Conservation (phyloP, 2,797 vertebrate genomes). For the Argya squamiceps region DNA sequence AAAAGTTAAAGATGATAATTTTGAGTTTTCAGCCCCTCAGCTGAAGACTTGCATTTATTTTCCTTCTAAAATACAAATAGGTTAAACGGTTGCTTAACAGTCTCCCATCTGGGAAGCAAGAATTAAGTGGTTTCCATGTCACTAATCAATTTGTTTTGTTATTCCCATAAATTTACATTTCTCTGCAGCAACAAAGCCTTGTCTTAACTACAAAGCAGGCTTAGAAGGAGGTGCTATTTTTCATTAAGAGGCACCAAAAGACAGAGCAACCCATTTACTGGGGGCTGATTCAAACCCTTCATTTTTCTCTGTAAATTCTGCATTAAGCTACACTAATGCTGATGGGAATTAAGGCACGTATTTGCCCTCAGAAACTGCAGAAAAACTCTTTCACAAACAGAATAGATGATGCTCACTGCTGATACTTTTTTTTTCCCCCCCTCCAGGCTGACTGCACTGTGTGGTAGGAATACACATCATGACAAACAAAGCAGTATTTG, state of each 20-base stretch:
- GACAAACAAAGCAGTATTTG: background rate
- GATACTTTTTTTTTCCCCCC: background rate
- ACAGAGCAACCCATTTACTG: background rate
- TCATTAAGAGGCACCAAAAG: conserved; percentile 5
- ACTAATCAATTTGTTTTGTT: conserved; percentile 37
- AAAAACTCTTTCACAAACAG: background rate
- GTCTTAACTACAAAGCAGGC: background rate
- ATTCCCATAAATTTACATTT: conserved; percentile 1
- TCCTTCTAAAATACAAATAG: background rate
- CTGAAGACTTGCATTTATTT: background rate
- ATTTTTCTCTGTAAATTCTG: conserved; percentile 7
- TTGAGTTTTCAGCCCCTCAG: background rate
- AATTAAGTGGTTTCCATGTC: conserved; percentile 39
- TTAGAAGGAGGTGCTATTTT: conserved; percentile 23
- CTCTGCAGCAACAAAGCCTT: conserved; percentile 23
- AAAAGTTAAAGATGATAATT: background rate
- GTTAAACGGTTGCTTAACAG: background rate
- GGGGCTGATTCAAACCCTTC: background rate
- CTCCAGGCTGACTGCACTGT: background rate
- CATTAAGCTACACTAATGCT: background rate
- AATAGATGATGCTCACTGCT: background rate
- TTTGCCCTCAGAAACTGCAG: background rate
- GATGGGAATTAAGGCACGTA: background rate
- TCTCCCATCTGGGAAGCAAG: background rate
- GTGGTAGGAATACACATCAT: background rate